Base-by-base conservation (phyloP, 2,888 invertebrate species). In the Athalia circularis region DNA sequence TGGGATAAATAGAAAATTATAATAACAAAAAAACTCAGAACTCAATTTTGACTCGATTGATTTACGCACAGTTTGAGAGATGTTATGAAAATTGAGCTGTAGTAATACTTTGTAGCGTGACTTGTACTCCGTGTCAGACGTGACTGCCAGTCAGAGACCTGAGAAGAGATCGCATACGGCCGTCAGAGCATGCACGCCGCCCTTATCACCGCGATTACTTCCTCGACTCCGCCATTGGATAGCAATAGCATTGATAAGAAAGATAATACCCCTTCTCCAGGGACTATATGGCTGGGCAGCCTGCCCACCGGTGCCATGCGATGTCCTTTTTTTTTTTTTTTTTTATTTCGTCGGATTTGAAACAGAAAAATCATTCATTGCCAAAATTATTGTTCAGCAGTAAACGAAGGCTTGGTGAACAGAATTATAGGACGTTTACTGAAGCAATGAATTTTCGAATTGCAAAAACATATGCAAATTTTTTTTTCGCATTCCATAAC, bases 221-320 rank as follows among this genome's bases (percentile, higher is more conserved):
- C 78, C 78, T 78, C 78, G 68, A 78, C 70, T 72, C 72, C 78
- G 78, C 72, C 74, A 78, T 78, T 78, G 78, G 78, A 76, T 47
- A 61, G 78, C 74, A 78, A 78, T 78, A 74, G 70, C 75, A 64
- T 64, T 65, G 78, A 78, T 78, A 78, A 78, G 65, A 54, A 70
- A 61, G 78, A 78, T 72, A 78, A 64, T 13, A 78, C 64, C 72
- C 70, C 78, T 78, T 72, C 78, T 78, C 65, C 74, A 45, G 43
- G 75, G 70, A 45, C 67, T 13, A 4, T 5, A n/a, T 50, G 59
- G 15, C 62, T 29, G 29, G 61, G 52, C 48, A 77, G 77, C 77
- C 77, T 65, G 77, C 77, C 77, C 77, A 77, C 65, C 50, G 50
- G 50, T 75, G 5, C n/a, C 75, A 64, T n/a, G 50, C 62, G 29